Conservation (phyloP, 2,888 invertebrate species). For the Drosophila limbata region DNA sequence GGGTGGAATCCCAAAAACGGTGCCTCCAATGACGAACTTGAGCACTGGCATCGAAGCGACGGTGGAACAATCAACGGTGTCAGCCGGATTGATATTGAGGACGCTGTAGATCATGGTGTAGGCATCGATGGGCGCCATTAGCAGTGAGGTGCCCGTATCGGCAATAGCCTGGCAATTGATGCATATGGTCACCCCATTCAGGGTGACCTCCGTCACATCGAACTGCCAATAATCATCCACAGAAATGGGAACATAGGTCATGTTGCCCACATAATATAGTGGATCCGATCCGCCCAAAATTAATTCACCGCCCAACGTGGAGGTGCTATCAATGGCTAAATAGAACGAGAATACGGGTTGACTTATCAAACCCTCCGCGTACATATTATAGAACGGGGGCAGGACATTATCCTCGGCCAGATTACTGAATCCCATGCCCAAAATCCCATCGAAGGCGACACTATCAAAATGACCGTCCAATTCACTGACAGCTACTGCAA, state of each 20-base stretch:
- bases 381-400: constrained; percentile 96
- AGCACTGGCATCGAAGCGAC: constrained; percentile 92
- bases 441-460: constrained; percentile 98
- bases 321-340: constrained; percentile 89
- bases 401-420: constrained; percentile 95
- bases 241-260: constrained; percentile 90
- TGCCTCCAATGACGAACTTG: constrained; percentile 90
- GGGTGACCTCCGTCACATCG: constrained; percentile 89
- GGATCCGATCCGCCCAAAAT: constrained; percentile 97
- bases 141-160: constrained; percentile 97
- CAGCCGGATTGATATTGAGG: background rate
- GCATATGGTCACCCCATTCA: constrained; percentile 87
- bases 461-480: constrained; percentile 93
- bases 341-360: constrained; percentile 96
- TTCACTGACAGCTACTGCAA: constrained; percentile 96
- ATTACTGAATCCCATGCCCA: constrained; percentile 94
- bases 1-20: constrained; percentile 90
- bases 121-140: constrained; percentile 87
- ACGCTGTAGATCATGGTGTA: background rate
- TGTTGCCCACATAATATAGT: constrained; percentile 89
- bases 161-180: constrained; percentile 89
- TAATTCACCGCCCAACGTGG: constrained; percentile 91
- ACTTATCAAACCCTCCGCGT: constrained; percentile 89
- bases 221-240: constrained; percentile 98
- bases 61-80: constrained; percentile 89